Percentiles rank a stretch among this genome's conserved stretches.
Conservation (phyloP, 2,888 invertebrate species). For the Phragmatobia fuliginosa region DNA sequence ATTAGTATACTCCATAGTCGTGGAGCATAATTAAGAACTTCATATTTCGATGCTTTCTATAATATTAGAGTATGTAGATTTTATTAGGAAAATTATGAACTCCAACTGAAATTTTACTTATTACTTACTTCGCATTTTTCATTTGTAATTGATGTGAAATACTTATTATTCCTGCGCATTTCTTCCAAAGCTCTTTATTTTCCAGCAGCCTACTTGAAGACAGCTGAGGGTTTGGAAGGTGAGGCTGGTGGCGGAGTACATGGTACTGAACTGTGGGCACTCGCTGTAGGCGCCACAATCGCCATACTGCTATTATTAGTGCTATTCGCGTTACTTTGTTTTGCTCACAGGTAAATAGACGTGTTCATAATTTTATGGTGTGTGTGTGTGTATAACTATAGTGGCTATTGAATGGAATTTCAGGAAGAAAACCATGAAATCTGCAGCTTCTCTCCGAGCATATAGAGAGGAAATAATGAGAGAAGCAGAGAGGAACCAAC, state of each 20-base stretch:
- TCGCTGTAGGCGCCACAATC: conserved; percentile 88
- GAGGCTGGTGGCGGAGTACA: conserved; percentile 76
- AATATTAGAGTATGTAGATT: no score
- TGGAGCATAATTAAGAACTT: no score
- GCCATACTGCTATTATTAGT: conserved; percentile 87
- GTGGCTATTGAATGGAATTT: not conserved
- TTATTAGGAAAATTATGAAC: no score
- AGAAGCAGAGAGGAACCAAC: conserved; percentile 79
- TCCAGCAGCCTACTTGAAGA: conserved; percentile 89
- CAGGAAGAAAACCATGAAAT: conserved; percentile 77
- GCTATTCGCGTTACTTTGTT: conserved; percentile 81
- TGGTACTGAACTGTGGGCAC: conserved; percentile 86
- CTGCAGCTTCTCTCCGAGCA: conserved; percentile 75
- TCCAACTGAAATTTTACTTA: no score
- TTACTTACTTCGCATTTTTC: no score
- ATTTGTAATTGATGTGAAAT: no score
- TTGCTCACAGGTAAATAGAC: conserved; percentile 75
- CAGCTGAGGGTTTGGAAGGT: conserved; percentile 87
- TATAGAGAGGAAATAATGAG: conserved; percentile 77
- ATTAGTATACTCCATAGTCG: no score
- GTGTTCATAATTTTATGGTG: not conserved
- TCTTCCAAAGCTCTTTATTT: conserved; percentile 28
- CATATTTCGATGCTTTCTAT: no score
- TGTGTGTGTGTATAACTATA: not conserved
- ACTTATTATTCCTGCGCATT: not conserved